These are phyloP conservation scores for Bryconaethiops microstoma DNA, from an alignment of 2,797 vertebrate species.

Conservation along the genomic window DNA sequence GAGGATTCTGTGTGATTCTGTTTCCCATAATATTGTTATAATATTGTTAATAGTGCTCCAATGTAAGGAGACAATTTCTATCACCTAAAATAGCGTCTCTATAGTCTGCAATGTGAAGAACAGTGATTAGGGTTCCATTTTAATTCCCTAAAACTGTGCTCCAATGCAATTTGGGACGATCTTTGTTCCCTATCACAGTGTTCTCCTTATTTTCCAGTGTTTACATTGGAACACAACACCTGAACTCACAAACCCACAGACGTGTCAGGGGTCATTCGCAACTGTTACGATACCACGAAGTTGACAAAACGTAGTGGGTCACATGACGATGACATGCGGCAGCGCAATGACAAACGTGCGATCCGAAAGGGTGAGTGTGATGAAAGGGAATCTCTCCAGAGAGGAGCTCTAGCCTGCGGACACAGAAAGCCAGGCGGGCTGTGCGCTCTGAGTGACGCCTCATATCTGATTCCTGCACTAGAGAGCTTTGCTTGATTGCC, in stretches of 20 bases:
- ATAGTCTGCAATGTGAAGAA: too few relatives aligned
- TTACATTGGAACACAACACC: neutral
- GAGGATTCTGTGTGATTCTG: too few relatives aligned
- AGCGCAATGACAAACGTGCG: constrained; percentile 42
- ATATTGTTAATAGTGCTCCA: too few relatives aligned
- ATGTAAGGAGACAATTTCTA: too few relatives aligned
- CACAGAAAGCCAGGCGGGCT: constrained; percentile 56
- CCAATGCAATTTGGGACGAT: too few relatives aligned
- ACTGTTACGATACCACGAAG: neutral
- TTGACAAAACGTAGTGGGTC: constrained; percentile 50
- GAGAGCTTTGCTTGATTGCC: constrained; percentile 71
- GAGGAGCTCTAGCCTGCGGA: constrained; percentile 55
- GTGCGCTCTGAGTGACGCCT: constrained; percentile 49
- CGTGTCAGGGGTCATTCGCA: neutral
- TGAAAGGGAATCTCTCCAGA: constrained; percentile 55
- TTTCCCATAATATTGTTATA: too few relatives aligned
- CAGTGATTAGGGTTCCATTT: too few relatives aligned
- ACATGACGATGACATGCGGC: constrained; percentile 62
- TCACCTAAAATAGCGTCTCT: too few relatives aligned
- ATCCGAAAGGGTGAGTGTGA: constrained; percentile 30
- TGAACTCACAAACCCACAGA: neutral
- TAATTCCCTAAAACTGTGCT: too few relatives aligned
- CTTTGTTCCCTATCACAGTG: too few relatives aligned
- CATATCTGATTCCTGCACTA: constrained; percentile 64
- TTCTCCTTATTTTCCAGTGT: neutral